phyloP scores from a whole-genome alignment of 2,113 vertebrate genomes.

The Calidris pugnax region DNA sequence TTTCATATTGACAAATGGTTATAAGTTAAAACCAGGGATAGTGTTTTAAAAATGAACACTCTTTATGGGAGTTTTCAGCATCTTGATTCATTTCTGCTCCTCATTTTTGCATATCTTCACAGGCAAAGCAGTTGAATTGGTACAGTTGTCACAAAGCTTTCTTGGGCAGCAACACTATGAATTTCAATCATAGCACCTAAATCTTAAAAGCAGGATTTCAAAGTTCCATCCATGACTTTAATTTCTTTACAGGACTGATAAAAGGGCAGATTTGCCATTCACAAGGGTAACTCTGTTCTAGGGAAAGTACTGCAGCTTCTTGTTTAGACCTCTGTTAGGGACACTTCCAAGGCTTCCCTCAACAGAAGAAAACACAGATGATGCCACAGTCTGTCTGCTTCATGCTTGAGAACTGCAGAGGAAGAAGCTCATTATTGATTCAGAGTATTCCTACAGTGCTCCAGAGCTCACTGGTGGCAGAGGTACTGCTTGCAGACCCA shows the following conservation, averaged over 20 bases:
- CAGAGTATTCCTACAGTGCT: not conserved
- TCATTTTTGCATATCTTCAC: not conserved
- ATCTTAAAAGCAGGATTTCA: not conserved
- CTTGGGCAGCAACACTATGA: not conserved
- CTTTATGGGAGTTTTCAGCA: not conserved
- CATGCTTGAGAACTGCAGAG: not conserved
- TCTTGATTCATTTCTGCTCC: not conserved
- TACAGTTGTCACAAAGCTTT: not conserved
- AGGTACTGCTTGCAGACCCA: not conserved
- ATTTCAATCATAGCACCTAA: not conserved
- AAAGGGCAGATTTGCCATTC: not conserved
- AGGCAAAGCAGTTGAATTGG: not conserved
- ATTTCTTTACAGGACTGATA: not conserved
- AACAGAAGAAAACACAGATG: not conserved
- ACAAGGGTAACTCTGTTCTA: not conserved
- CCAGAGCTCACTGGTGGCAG: not conserved
- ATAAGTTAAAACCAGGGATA: slow-evolving; percentile 32
- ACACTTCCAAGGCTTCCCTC: not conserved
- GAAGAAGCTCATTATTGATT: not conserved
- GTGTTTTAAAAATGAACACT: slow-evolving; percentile 4
- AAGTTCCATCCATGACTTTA: not conserved
- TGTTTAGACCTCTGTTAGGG: not conserved
- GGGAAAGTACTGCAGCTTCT: not conserved
- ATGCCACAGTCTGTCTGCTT: not conserved
- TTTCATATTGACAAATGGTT: slow-evolving; percentile 25